These are phyloP conservation scores for Anodontia alba DNA, from an alignment of 2,888 invertebrate species.

Conservation along the genomic window DNA sequence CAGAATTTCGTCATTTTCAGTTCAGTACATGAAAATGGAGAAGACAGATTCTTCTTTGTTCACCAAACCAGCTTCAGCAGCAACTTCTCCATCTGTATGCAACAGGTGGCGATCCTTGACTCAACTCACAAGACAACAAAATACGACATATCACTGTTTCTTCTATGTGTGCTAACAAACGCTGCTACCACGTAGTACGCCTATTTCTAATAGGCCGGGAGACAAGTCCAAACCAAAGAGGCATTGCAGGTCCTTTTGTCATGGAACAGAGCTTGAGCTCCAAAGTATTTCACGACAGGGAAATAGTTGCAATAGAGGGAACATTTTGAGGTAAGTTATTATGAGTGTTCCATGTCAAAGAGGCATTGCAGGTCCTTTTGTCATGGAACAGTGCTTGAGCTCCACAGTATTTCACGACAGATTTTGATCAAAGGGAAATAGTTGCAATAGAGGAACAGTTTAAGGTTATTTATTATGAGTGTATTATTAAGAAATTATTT, in stretches of 20 bases:
- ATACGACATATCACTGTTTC: slow-evolving; percentile 50
- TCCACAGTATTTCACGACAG: too few relatives aligned
- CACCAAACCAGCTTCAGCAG: slow-evolving; percentile 43
- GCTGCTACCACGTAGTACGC: slow-evolving; percentile 38
- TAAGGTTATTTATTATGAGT: too few relatives aligned
- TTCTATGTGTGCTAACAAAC: slow-evolving; percentile 48
- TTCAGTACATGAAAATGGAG: too few relatives aligned
- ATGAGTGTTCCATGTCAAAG: not conserved
- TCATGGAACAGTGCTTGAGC: slow-evolving; percentile 3
- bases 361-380: not conserved
- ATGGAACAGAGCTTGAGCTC: not conserved
- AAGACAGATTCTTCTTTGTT: slow-evolving; percentile 18
- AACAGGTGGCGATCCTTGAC: slow-evolving; percentile 44
- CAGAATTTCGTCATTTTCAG: not conserved
- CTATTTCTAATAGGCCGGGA: slow-evolving; percentile 29
- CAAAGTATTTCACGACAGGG: slow-evolving; percentile 6
- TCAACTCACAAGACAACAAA: slow-evolving; percentile 49
- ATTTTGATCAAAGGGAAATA: too few relatives aligned
- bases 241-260: not conserved
- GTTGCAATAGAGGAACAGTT: too few relatives aligned
- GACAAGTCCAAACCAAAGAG: not conserved
- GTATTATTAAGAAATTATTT: too few relatives aligned
- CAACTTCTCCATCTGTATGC: slow-evolving; percentile 44
- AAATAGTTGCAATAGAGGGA: slow-evolving; percentile 12
- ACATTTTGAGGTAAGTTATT: too few relatives aligned